These are phyloP conservation scores for Pasiphila rectangulata DNA, from an alignment of 2,888 invertebrate genomes.

Conservation along the genomic window DNA sequence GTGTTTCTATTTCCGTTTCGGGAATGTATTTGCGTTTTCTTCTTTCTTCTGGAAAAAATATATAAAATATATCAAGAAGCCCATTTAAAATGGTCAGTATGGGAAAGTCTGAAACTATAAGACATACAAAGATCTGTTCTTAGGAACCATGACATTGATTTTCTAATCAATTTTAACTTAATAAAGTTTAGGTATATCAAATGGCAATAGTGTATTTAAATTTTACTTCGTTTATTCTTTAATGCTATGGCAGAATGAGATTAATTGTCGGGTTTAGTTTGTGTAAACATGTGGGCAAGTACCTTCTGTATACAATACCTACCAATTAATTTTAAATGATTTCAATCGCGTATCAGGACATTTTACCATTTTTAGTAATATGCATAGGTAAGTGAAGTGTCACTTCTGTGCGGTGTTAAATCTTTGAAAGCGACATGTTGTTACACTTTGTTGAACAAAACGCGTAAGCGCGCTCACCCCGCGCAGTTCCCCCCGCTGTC, in stretches of 20 bases:
- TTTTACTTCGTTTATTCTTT: slow-evolving; percentile 1
- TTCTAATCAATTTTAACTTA: slow-evolving; percentile 1
- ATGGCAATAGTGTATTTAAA: slow-evolving; percentile 1
- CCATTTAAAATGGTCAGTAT: slow-evolving; percentile 1
- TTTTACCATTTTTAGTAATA: neutral
- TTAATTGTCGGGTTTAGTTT: slow-evolving; percentile 1
- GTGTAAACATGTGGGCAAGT: too few species aligned
- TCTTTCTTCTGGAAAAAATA: too few species aligned
- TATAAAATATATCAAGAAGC: neutral
- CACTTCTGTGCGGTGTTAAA: neutral
- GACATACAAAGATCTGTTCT: too few species aligned
- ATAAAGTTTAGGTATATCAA: slow-evolving; percentile 2
- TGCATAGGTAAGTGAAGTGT: neutral
- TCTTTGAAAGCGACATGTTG: neutral
- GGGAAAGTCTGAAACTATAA: slow-evolving; percentile 3
- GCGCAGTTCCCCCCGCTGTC: neutral
- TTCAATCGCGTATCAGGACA: neutral
- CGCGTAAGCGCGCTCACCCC: neutral
- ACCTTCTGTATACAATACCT: neutral
- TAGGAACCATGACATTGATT: slow-evolving; percentile 3
- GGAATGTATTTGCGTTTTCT: slow-evolving; percentile 12
- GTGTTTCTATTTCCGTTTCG: slow-evolving; percentile 9
- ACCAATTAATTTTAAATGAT: neutral
- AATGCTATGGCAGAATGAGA: slow-evolving; percentile 1
- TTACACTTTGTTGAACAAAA: neutral